Evolutionary conservation across 2,797 vertebrate genomes (phyloP).

Genomic region (Sebastolobus altivelis): DNA sequence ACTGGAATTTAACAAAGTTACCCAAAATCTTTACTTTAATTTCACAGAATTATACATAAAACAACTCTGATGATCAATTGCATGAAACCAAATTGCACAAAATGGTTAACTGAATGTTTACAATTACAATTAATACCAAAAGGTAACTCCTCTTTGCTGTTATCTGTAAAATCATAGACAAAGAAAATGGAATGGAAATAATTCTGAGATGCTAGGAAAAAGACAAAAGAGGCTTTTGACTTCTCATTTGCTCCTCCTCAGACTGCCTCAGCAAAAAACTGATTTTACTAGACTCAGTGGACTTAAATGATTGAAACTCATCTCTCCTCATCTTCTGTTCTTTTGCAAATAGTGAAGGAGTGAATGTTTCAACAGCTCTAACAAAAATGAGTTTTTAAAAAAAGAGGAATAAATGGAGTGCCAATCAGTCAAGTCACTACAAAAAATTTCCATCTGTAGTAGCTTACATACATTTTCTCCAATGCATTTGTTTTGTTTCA

Average conservation of each 20-base stretch:
- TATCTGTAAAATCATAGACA: background rate
- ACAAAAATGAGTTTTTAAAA: constrained; percentile 4
- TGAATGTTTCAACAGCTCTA: constrained; percentile 17
- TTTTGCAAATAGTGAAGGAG: constrained; percentile 14
- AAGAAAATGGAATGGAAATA: background rate
- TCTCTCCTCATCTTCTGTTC: constrained; percentile 32
- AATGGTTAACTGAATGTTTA: background rate
- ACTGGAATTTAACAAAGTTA: background rate
- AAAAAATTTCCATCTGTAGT: background rate
- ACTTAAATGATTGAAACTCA: constrained; percentile 42
- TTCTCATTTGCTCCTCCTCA: background rate
- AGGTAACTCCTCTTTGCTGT: background rate
- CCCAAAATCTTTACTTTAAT: background rate
- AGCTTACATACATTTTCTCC: background rate
- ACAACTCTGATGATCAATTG: background rate
- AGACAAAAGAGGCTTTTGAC: constrained; percentile 2
- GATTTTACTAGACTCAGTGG: constrained; percentile 27
- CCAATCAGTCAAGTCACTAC: background rate
- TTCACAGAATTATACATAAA: background rate
- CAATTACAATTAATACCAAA: background rate
- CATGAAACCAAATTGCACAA: background rate
- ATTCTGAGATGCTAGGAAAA: background rate
- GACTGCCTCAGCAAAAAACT: constrained; percentile 1
- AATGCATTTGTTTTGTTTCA: background rate
- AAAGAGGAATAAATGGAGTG: background rate